These are phyloP conservation scores for Sepioteuthis lessoniana DNA, from an alignment of 2,888 invertebrate genomes.

Conservation along the genomic window DNA sequence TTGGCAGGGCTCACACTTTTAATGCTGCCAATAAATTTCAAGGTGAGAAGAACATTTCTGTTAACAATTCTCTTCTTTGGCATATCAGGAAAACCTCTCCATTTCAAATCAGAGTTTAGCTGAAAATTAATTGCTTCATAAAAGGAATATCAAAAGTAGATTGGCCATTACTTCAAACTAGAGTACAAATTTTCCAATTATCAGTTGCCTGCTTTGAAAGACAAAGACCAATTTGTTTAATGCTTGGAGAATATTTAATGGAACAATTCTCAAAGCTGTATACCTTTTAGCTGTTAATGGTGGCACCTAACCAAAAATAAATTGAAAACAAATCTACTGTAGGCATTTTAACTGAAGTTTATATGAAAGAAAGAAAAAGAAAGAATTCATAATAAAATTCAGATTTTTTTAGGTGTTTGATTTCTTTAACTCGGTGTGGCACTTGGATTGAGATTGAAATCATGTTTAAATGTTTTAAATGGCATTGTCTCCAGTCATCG, in stretches of 20 bases:
- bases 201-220: background rate
- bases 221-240: conserved; percentile 1
- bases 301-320: conserved; percentile 1
- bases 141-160: conserved; percentile 33
- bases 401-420: background rate
- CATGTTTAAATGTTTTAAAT: background rate
- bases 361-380: background rate
- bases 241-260: background rate
- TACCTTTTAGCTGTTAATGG: background rate
- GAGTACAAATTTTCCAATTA: conserved; percentile 23
- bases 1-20: background rate
- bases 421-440: background rate
- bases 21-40: conserved; percentile 10
- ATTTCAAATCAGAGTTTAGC: background rate
- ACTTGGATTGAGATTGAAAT: background rate
- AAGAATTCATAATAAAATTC: background rate
- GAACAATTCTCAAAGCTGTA: background rate
- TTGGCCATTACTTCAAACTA: background rate
- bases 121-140: conserved; percentile 23
- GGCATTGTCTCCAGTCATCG: background rate
- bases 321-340: conserved; percentile 20
- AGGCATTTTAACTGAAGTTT: conserved; percentile 2
- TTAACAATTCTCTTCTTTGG: background rate
- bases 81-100: background rate
- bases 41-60: conserved; percentile 1